A percentile compares a stretch with the other conserved stretches of the same genome.
Evolutionary conservation across 2,888 invertebrate species (phyloP).

Genomic region (Drosophila picticornis): DNA sequence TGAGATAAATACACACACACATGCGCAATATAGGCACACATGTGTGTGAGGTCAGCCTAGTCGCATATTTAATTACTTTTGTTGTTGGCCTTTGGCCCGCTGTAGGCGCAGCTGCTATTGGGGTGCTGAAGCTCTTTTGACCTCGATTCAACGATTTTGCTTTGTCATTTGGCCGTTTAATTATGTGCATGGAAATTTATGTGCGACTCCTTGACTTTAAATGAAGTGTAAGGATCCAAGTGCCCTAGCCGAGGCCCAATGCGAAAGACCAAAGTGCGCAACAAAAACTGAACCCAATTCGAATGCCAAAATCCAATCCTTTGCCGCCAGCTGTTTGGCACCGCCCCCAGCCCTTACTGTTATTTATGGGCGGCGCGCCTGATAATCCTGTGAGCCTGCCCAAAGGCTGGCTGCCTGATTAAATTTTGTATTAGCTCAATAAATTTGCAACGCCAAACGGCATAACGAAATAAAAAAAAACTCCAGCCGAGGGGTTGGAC

Average conservation of each 20-base stretch:
- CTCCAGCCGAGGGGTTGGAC: background rate
- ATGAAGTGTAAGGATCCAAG: conserved; percentile 72
- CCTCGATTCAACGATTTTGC: conserved; percentile 78
- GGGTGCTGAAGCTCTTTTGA: conserved; percentile 45
- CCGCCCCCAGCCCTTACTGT: conserved; percentile 39
- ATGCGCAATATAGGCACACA: conserved; percentile 1
- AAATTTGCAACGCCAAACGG: conserved; percentile 66
- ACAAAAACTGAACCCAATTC: conserved; percentile 22
- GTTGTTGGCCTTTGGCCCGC: conserved; percentile 38
- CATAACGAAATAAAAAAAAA: conserved; percentile 25
- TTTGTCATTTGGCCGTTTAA: conserved; percentile 81
- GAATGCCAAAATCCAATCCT: conserved; percentile 55
- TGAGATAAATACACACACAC: conserved; percentile 48
- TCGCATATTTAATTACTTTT: conserved; percentile 75
- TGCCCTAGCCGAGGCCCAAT: conserved; percentile 18
- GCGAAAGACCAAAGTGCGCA: conserved; percentile 7
- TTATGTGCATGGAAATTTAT: conserved; percentile 83
- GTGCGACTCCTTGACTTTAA: conserved; percentile 76
- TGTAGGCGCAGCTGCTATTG: background rate
- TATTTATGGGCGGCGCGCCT: conserved; percentile 73
- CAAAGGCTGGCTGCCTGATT: conserved; percentile 69
- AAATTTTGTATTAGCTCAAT: conserved; percentile 80
- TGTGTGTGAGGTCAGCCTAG: conserved; percentile 57
- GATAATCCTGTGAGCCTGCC: conserved; percentile 63
- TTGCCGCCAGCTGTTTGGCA: conserved; percentile 69